These are phyloP conservation scores for Nomada fabriciana DNA, from an alignment of 2,888 invertebrate species.

Conservation along the genomic window DNA sequence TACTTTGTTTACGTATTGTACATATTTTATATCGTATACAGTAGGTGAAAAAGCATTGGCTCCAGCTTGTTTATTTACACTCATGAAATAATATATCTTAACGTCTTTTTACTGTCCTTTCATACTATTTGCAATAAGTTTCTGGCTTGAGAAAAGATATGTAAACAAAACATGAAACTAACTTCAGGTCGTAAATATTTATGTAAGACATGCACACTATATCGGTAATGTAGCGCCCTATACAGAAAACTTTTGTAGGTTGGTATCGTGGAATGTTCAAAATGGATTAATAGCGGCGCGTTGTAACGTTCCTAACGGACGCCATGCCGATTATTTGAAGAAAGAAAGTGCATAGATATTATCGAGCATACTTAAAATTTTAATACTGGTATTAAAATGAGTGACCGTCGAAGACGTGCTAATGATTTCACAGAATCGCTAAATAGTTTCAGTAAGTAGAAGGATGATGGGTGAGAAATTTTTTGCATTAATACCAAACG, in stretches of 20 bases:
- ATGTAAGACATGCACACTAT: not conserved
- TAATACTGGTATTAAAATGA: conserved; percentile 50
- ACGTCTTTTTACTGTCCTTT: not conserved
- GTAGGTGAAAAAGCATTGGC: not conserved
- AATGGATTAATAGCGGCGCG: conserved; percentile 4
- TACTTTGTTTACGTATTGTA: conserved; percentile 62
- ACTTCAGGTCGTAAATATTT: not conserved
- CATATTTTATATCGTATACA: conserved; percentile 58
- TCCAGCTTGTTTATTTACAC: conserved; percentile 17
- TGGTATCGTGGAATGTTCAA: conserved; percentile 39
- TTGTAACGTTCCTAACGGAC: conserved; percentile 23
- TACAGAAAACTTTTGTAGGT: not conserved
- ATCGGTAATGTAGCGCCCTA: conserved; percentile 12
- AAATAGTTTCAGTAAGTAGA: conserved; percentile 61
- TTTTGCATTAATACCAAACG: not conserved
- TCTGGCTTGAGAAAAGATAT: no score
- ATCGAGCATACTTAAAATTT: not conserved
- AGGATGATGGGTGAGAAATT: not conserved
- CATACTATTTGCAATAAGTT: not conserved
- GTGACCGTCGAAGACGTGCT: conserved; percentile 47
- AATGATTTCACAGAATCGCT: conserved; percentile 60
- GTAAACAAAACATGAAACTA: not conserved
- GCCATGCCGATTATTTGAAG: not conserved
- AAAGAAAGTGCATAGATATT: not conserved
- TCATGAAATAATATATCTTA: conserved; percentile 35